Base-by-base conservation (phyloP, 2,888 invertebrate genomes). In the Rhorus exstirpatorius region DNA sequence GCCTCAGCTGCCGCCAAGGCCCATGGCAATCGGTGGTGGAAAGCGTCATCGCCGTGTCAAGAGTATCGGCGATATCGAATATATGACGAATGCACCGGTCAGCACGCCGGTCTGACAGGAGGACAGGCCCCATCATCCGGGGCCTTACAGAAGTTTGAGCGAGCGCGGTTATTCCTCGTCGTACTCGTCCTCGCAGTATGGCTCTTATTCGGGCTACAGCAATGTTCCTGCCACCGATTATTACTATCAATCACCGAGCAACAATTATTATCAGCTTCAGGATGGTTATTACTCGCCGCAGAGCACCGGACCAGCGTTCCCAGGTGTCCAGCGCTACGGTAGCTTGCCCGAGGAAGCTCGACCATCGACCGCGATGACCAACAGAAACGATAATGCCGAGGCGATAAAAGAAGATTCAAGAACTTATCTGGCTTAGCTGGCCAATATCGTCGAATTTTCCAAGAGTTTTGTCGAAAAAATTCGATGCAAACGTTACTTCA, bases 31-130 rank as follows among this genome's bases (percentile, higher is more conserved):
- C 79, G 87, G 87, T 35, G 94, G 93, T 84, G 94, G 94, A 86
- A 94, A 94, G 85, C 93, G 95, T 61, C 96, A 96, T 87, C 93
- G 96, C 17, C 94, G 96, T 12, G 96, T 96, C 41, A 96, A 96
- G 88, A 96, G 96, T 88, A 96, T 96, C 86, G 96, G 96, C 1
- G 96, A 96, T 91, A 96, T 96, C 88, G 96, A 96, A 55, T 92
- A 92, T 84, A 91, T 92, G 88, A 91, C 89, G 24, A 91, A 86
- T 78, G 89, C 89, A 4, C 90, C 91, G 6, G 92, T 93, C 1
- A 92, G 91, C 85, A 92, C 92, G 24, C 90, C 92, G 26, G 92
- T 92, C 86, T 93, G 92, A 93, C 93, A 92, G 83, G 92, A 93
- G 89, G 90, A 88, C 83, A 88, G 92, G 92, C 89, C 92, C 92